These are phyloP conservation scores for Hemistola chrysoprasaria DNA, from an alignment of 2,888 invertebrate genomes.

Conservation along the genomic window DNA sequence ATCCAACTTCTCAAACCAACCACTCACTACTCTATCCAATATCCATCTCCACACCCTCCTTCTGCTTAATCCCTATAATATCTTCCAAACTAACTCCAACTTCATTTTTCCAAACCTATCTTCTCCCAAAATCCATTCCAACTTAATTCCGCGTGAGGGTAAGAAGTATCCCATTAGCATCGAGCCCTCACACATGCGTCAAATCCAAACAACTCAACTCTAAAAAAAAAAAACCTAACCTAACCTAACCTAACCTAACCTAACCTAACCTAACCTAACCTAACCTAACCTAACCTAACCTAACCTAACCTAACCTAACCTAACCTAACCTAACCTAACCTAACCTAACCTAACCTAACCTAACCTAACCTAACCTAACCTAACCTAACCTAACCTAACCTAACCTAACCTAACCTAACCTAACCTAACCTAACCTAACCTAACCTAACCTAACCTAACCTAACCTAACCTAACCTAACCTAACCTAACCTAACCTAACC, in stretches of 20 bases:
- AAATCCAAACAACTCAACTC: too few species aligned
- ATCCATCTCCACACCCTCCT: too few species aligned
- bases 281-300: conserved; percentile 11
- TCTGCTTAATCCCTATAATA: too few species aligned
- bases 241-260: conserved; percentile 26
- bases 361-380: conserved; percentile 13
- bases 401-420: conserved; percentile 18
- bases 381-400: conserved; percentile 16
- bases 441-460: conserved; percentile 15
- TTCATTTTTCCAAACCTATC: too few species aligned
- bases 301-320: conserved; percentile 12
- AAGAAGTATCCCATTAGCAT: too few species aligned
- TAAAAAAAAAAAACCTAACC: too few species aligned
- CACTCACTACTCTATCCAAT: too few species aligned
- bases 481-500: conserved; percentile 18
- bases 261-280: conserved; percentile 14
- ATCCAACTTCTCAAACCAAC: too few species aligned
- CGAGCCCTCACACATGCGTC: too few species aligned
- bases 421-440: conserved; percentile 15
- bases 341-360: conserved; percentile 17
- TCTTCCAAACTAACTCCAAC: too few species aligned
- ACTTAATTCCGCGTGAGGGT: too few species aligned
- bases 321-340: conserved; percentile 14
- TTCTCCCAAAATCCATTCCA: too few species aligned
- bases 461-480: conserved; percentile 14